Base-by-base conservation (phyloP, 2,797 vertebrate species). In the Microctenopoma steveboyesi region DNA sequence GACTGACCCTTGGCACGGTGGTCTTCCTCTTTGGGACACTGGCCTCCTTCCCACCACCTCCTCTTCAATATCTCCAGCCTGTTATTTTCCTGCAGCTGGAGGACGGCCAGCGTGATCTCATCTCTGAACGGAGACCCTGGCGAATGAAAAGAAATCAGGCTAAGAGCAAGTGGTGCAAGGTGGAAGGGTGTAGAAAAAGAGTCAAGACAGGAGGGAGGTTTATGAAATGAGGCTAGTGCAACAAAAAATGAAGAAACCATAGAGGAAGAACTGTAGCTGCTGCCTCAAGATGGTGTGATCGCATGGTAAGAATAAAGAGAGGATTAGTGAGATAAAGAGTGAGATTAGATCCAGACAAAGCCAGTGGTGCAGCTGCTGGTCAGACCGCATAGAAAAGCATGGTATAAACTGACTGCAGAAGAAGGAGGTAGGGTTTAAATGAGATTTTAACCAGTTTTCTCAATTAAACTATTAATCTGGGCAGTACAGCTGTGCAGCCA, bases 81-180 rank as follows among this genome's bases (percentile, higher is more conserved):
- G 92, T 97, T 97, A 88, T 96, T 97, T 90, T 97, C 96, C 87
- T 97, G 96, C 78, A 97, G 94, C 92, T 97, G 96, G 79, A 97
- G 93, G 81, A 97, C 95, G 74, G 96, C 96, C 90, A 97, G 83
- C 0, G 96, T 97, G 93, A 97, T 94, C 92, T 97, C 96, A 55
- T 97, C 96, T 81, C 96, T 93, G 87, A 96, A 97, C 0, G 96
- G 96, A 77, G 96, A 97, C 57, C 96, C 96, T 97, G 87, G 71
- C 47, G 69, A 72, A 79, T 28, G 74, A 86, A 63, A 82, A 69
- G 56, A 74, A 76, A 65, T 57, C 59, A 68, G 71, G 50, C 84
- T 80, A 64, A 85, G 78, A 72, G 75, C 28, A 53, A 64, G 57
- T 39, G 56, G 33, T 39, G 66, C 60, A 35, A 61, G 58, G 62